phyloP scores from a whole-genome alignment of 2,113 vertebrate genomes.

The Silurus glanis region DNA sequence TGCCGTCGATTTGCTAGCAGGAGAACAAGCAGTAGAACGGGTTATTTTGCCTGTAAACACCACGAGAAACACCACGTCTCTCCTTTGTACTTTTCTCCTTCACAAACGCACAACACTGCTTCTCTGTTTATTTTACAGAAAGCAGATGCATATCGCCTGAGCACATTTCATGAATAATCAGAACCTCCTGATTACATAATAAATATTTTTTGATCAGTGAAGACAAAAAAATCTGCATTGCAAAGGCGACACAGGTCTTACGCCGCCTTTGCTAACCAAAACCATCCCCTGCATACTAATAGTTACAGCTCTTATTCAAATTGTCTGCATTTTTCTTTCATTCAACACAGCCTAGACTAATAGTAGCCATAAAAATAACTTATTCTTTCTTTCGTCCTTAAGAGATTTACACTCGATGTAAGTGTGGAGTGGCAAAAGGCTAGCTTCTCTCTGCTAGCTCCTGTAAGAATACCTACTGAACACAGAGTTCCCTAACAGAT shows the following conservation, averaged over 20 bases:
- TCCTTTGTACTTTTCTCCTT: background rate
- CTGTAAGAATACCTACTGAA: conserved; percentile 18
- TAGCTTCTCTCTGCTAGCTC: conserved; percentile 11
- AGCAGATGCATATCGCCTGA: background rate
- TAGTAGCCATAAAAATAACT: conserved; percentile 11
- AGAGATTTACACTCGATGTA: conserved; percentile 17
- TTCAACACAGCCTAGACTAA: background rate
- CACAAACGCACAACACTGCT: background rate
- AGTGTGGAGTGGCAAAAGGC: conserved; percentile 30
- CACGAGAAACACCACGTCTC: background rate
- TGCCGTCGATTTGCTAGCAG: conserved; percentile 75
- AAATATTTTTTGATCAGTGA: background rate
- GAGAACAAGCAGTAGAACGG: conserved; percentile 18
- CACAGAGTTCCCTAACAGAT: background rate
- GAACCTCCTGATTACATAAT: background rate
- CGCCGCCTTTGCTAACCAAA: background rate
- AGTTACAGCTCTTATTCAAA: conserved; percentile 5
- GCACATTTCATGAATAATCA: background rate
- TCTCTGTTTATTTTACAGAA: background rate
- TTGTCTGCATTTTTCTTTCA: background rate
- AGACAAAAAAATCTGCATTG: background rate
- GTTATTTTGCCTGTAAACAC: background rate
- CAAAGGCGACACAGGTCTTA: background rate
- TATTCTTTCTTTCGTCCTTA: background rate
- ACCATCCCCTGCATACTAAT: conserved; percentile 12